phyloP scores from a whole-genome alignment of 2,797 vertebrate species.

The Picus viridis region DNA sequence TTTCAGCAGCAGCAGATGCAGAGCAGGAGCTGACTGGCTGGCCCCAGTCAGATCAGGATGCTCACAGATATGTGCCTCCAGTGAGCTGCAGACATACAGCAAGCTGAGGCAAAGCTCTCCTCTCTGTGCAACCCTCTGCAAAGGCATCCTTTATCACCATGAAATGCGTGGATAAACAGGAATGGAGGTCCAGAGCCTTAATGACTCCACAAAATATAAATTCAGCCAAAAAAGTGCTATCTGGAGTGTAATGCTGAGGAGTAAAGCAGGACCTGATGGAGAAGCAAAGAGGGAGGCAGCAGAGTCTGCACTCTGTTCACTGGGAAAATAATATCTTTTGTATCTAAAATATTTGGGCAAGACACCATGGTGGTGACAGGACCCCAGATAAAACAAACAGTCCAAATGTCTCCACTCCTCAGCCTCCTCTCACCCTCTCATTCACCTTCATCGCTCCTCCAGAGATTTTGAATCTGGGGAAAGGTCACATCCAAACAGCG shows the following conservation, averaged over 20 bases:
- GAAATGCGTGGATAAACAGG: fast-evolving
- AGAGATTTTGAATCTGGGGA: not conserved
- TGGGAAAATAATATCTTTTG: not conserved
- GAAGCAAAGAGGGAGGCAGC: not conserved
- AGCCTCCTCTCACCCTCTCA: not conserved
- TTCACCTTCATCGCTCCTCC: not conserved
- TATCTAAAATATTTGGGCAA: not conserved
- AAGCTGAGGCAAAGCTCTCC: not conserved
- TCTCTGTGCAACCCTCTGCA: not conserved
- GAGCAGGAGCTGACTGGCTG: not conserved
- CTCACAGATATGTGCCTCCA: fast-evolving
- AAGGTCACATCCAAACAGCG: not conserved
- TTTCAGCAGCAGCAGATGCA: not conserved
- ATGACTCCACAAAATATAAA: not conserved
- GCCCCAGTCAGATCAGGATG: fast-evolving
- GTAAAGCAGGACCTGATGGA: not conserved
- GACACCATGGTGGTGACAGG: not conserved
- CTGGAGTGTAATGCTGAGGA: not conserved
- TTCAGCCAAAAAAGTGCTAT: not conserved
- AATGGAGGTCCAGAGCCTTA: not conserved
- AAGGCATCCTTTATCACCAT: not conserved
- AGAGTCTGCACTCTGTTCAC: not conserved
- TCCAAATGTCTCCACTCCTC: not conserved
- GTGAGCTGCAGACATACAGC: not conserved
- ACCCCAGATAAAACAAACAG: not conserved